Conservation (phyloP, 2,797 vertebrate genomes). For the Sarcoramphus papa region DNA sequence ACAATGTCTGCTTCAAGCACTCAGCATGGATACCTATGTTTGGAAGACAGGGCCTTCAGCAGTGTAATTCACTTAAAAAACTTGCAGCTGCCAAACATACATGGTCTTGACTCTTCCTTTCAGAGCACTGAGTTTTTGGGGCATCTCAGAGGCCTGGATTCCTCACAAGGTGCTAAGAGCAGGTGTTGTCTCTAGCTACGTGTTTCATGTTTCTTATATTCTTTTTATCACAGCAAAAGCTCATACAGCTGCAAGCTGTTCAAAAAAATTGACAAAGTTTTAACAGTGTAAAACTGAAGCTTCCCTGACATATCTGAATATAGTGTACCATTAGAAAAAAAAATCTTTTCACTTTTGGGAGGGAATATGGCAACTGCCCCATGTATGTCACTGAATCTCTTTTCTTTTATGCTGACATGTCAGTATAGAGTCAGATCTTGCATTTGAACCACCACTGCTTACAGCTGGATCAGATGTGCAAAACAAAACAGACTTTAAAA, state of each 20-base stretch:
- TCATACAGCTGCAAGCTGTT: background rate
- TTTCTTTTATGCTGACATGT: background rate
- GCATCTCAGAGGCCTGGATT: background rate
- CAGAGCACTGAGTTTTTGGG: background rate
- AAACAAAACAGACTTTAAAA: background rate
- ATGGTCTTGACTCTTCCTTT: background rate
- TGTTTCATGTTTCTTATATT: background rate
- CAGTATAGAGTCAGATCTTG: background rate
- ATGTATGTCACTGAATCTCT: background rate
- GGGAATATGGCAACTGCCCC: background rate
- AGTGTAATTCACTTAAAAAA: background rate
- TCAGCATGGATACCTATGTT: background rate
- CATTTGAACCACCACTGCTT: background rate
- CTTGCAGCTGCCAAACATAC: background rate
- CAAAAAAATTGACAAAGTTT: background rate
- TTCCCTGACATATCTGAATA: background rate
- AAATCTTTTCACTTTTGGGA: background rate
- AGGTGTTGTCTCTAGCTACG: rapidly evolving
- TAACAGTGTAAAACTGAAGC: background rate
- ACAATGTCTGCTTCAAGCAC: background rate
- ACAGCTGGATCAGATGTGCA: background rate
- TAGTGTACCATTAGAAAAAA: background rate
- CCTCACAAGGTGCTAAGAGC: background rate
- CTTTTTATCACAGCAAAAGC: background rate
- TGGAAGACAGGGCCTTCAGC: background rate